These are phyloP conservation scores for Pseudochaenichthys georgianus DNA, from an alignment of 2,797 vertebrate species.

Conservation along the genomic window DNA sequence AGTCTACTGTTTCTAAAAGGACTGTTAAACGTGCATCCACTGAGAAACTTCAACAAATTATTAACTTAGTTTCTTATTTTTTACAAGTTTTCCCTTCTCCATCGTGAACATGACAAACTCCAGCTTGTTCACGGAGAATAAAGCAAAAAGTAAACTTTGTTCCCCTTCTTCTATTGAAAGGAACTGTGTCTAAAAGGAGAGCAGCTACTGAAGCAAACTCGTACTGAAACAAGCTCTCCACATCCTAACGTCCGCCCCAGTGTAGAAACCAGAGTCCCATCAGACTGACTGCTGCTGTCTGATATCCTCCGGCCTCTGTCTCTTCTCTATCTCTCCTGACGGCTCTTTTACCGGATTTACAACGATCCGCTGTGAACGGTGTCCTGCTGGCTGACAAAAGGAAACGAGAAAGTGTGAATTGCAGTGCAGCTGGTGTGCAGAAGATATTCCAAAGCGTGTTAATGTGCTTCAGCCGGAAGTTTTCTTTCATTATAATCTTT, in stretches of 20 bases:
- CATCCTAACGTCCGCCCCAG: not conserved
- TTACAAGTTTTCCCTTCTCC: too few relatives aligned
- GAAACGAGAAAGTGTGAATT: not conserved
- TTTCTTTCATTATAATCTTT: conserved; percentile 1
- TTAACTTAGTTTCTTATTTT: too few relatives aligned
- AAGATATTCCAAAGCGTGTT: not conserved
- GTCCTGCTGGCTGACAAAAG: not conserved
- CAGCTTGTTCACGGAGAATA: not conserved
- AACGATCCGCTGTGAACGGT: conserved; percentile 16
- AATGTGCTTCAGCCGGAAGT: conserved; percentile 8
- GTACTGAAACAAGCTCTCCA: conserved; percentile 1
- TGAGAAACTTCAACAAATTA: too few relatives aligned
- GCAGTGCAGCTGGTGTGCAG: conserved; percentile 4
- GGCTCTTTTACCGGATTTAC: conserved; percentile 26
- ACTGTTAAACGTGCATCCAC: too few relatives aligned
- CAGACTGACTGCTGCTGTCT: conserved; percentile 25
- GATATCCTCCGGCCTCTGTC: conserved; percentile 10
- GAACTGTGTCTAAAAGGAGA: conserved; percentile 21
- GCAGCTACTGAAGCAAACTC: conserved; percentile 3
- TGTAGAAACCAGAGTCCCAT: conserved; percentile 15
- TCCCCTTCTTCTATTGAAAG: conserved; percentile 1
- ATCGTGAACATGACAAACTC: too few relatives aligned
- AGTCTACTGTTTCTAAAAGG: too few relatives aligned
- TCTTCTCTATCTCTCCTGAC: conserved; percentile 16
- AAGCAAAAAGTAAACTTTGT: conserved; percentile 13